Conservation (phyloP, 2,888 invertebrate genomes). For the Scaptomyza parva region DNA sequence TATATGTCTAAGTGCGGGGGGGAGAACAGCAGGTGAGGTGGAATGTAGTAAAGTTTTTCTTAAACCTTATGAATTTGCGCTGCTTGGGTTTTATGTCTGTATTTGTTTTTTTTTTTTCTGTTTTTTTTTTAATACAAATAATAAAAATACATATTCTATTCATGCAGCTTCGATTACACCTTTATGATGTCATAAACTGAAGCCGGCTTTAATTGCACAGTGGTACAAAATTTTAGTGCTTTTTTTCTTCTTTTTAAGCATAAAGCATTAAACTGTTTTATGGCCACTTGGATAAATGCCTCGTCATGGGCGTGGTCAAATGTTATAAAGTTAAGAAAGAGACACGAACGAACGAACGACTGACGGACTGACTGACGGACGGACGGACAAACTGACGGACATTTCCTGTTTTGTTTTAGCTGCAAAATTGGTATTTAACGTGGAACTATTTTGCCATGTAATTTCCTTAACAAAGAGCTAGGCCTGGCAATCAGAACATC, state of each 20-base stretch:
- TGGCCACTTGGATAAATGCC: slow-evolving; percentile 30
- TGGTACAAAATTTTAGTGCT: slow-evolving; percentile 43
- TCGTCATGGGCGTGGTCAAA: slow-evolving; percentile 34
- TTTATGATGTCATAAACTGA: slow-evolving; percentile 66
- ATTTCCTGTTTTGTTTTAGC: slow-evolving; percentile 31
- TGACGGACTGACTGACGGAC: not conserved
- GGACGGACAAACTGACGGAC: not conserved
- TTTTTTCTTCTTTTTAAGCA: slow-evolving; percentile 30
- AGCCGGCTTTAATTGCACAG: slow-evolving; percentile 60
- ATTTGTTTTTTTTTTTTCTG: not conserved
- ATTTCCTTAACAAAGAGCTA: slow-evolving; percentile 44
- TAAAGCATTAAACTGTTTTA: slow-evolving; percentile 51
- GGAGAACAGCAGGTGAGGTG: not conserved
- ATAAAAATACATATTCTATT: slow-evolving; percentile 10
- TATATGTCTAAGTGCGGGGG: slow-evolving; percentile 14
- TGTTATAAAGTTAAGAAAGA: slow-evolving; percentile 13
- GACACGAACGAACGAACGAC: not conserved
- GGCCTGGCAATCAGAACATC: slow-evolving; percentile 40
- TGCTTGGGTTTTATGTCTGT: slow-evolving; percentile 34
- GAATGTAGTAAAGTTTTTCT: slow-evolving; percentile 11
- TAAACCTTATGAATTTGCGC: slow-evolving; percentile 46
- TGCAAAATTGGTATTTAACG: slow-evolving; percentile 19
- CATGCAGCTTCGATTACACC: slow-evolving; percentile 59
- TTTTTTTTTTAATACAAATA: slow-evolving; percentile 16
- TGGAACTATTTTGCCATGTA: slow-evolving; percentile 41